Conservation (phyloP, 2,113 vertebrate species). For the Diadophis punctatus region DNA sequence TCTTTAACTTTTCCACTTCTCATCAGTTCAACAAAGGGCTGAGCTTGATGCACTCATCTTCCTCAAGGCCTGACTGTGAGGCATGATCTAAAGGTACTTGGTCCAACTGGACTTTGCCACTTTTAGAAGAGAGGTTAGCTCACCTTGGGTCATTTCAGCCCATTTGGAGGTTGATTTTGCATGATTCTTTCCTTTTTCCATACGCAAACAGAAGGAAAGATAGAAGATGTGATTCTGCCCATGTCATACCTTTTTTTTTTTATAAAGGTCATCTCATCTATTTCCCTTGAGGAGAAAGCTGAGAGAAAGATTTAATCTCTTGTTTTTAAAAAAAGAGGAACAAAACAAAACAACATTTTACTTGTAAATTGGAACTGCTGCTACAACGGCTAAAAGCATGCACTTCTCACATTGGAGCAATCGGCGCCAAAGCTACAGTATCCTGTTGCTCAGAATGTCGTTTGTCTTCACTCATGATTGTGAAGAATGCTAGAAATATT, state of each 20-base stretch:
- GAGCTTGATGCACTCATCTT: not conserved
- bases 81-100: not conserved
- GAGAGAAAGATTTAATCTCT: not conserved
- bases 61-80: not conserved
- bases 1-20: not conserved
- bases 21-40: not conserved
- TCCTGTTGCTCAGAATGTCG: not conserved
- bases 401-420: not conserved
- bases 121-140: not conserved
- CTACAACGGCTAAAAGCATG: not conserved
- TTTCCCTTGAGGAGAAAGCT: not conserved
- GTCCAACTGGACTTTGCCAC: not conserved
- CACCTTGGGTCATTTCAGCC: not conserved
- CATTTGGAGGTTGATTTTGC: not conserved
- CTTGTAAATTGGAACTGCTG: not conserved
- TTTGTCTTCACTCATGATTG: not conserved
- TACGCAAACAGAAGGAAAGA: not conserved
- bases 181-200: not conserved
- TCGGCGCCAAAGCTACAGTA: not conserved
- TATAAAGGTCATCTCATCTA: not conserved
- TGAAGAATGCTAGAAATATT: not conserved
- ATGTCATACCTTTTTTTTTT: not conserved
- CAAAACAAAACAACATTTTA: not conserved
- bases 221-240: not conserved
- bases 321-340: not conserved